phyloP scores from a whole-genome alignment of 2,113 vertebrate species.

The Tautogolabrus adspersus region DNA sequence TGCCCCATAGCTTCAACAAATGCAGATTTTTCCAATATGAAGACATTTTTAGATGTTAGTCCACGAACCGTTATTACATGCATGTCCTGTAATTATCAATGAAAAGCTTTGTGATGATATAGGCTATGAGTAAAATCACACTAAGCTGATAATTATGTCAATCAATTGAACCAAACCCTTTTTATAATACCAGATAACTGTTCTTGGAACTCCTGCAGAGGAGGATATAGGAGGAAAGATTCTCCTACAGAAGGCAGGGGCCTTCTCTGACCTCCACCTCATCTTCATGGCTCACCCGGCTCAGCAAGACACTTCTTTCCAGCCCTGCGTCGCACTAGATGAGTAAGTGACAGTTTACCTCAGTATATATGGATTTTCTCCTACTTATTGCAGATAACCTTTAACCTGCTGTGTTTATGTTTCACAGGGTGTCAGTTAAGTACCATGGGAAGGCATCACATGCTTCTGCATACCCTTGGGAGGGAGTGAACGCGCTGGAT shows the following conservation, averaged over 20 bases:
- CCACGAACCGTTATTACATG: no score
- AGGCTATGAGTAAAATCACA: no score
- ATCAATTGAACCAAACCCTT: neutral
- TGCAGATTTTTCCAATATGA: no score
- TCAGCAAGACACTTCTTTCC: conserved; percentile 86
- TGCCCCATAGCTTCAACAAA: no score
- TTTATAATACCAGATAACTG: conserved; percentile 81
- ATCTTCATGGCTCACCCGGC: conserved; percentile 93
- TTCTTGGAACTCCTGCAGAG: conserved; percentile 93
- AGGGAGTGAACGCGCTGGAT: conserved; percentile 92
- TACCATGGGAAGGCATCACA: conserved; percentile 91
- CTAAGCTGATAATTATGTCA: neutral
- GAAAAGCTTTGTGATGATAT: no score
- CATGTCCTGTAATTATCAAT: no score
- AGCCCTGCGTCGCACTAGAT: conserved; percentile 84
- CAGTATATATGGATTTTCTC: neutral
- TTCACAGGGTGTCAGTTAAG: conserved; percentile 88
- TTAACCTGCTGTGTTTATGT: neutral
- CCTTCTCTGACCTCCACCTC: conserved; percentile 87
- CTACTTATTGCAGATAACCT: neutral
- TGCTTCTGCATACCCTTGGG: conserved; percentile 91
- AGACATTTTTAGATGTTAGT: no score
- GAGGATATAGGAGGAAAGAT: conserved; percentile 91
- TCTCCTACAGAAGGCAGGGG: conserved; percentile 88
- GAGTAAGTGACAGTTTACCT: conserved; percentile 80